Conservation (phyloP, 2,888 invertebrate genomes). For the Sycophila texana region DNA sequence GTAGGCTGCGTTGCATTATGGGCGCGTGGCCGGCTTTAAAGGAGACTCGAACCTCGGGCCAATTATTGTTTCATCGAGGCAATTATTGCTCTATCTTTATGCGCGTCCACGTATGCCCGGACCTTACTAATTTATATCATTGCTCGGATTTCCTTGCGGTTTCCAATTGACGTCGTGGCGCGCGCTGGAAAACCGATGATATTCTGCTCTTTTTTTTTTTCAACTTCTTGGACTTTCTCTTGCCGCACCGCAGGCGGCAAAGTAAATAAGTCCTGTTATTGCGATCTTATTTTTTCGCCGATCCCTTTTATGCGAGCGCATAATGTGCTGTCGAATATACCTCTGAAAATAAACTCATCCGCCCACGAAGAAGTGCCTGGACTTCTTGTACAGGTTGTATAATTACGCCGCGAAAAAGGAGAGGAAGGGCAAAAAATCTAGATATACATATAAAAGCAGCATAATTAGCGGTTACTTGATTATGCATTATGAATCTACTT, state of each 20-base stretch:
- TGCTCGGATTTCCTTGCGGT: not conserved
- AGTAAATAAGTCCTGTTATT: no score
- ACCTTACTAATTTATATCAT: not conserved
- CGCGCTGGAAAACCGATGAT: not conserved
- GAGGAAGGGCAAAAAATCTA: not conserved
- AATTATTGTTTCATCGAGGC: conserved; percentile 40
- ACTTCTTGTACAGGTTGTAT: not conserved
- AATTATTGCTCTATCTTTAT: conserved; percentile 32
- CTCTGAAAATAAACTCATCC: conserved; percentile 12
- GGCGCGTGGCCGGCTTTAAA: not conserved
- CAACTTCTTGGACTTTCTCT: no score
- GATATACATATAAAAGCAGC: no score
- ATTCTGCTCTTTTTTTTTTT: no score
- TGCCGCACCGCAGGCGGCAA: no score
- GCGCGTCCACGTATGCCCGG: not conserved
- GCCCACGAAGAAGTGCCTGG: not conserved
- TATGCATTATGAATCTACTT: no score
- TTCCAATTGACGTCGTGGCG: not conserved
- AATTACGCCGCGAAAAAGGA: conserved; percentile 1
- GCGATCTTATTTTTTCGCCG: no score
- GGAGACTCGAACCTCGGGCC: not conserved
- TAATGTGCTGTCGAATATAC: not conserved
- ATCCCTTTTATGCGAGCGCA: no score
- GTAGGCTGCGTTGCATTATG: not conserved
- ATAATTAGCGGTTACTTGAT: no score